Base-by-base conservation (phyloP, 2,797 vertebrate species). In the Chelonia mydas region DNA sequence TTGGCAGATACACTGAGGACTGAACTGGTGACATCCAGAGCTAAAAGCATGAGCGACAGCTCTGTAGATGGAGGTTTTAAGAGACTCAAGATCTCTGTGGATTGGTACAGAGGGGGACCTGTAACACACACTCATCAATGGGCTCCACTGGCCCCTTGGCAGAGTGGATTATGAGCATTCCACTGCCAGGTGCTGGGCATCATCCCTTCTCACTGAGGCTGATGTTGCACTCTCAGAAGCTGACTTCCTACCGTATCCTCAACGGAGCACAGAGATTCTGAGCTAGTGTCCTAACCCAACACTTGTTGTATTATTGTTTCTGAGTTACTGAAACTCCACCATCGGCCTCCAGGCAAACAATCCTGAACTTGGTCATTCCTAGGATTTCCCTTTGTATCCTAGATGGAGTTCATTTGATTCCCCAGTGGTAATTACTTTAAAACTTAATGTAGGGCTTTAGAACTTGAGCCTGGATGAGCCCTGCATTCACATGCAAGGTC, bases 161-260 rank as follows among this genome's bases (percentile, higher is more conserved):
- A 41, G 7, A 41, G 19, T 41, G 9, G 11, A 72, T 41, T 72
- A 23, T 11, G 37, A 11, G 37, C 68, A 23, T 37, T 72, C 68
- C 37, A 41, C 37, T 37, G 17, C n/a, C n/a, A 47, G 72, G 23
- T 25, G 6, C 41, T 28, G 41, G 8, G 23, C 6, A 28, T 37
- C 72, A 47, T 45, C 13, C 3, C 11, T 76, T 77, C 90, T 37
- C 90, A 89, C 54, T 87, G 89, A 94, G 95, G 93, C 59, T 84
- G 94, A 83, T 87, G 86, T 59, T 50, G 47, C 50, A 77, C 77
- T 5, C 28, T 85, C 95, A 87, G 78, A 93, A 95, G 72, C 33
- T 12, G 16, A 88, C 51, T 47, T 61, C 11, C 91, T 28, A 61
- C 94, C 82, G 49, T 80, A 68, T 78, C 84, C 84, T 84, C 86